Evolutionary conservation across 2,797 vertebrate genomes (phyloP).

Genomic region (Gephyroberyx darwinii): DNA sequence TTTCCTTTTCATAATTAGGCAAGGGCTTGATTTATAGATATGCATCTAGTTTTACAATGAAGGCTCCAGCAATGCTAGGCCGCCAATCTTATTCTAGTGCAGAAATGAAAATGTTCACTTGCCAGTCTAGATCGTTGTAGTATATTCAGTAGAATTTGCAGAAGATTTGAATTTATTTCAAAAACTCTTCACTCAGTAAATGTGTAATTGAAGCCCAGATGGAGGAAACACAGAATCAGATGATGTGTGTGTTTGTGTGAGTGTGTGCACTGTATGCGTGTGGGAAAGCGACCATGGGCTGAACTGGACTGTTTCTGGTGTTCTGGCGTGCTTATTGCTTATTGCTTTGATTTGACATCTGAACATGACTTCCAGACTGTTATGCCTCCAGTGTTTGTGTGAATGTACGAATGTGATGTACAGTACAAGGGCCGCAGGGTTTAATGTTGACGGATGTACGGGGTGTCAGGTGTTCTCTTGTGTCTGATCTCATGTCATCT

Average conservation of each 20-base stretch:
- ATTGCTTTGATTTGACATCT: too few relatives aligned
- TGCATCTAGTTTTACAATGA: constrained; percentile 54
- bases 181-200: not conserved
- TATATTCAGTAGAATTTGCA: not conserved
- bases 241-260: constrained; percentile 29
- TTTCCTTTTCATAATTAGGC: constrained; percentile 12
- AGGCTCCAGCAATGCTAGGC: constrained; percentile 1
- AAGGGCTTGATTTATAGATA: constrained; percentile 55
- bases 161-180: not conserved
- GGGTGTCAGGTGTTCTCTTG: not conserved
- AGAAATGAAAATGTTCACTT: constrained; percentile 24
- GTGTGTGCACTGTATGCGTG: constrained; percentile 12
- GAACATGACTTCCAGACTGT: constrained; percentile 37
- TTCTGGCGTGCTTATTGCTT: constrained; percentile 46
- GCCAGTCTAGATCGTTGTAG: not conserved
- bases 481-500: constrained; percentile 27
- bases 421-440: not conserved
- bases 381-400: constrained; percentile 18
- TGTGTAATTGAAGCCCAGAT: not conserved
- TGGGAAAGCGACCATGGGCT: constrained; percentile 52
- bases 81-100: constrained; percentile 12
- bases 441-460: constrained; percentile 1
- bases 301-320: constrained; percentile 65
- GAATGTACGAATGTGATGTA: constrained; percentile 32
- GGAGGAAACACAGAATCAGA: constrained; percentile 28